These are phyloP conservation scores for Ctenomys sociabilis DNA, from an alignment of 2,113 vertebrate genomes.

Conservation along the genomic window DNA sequence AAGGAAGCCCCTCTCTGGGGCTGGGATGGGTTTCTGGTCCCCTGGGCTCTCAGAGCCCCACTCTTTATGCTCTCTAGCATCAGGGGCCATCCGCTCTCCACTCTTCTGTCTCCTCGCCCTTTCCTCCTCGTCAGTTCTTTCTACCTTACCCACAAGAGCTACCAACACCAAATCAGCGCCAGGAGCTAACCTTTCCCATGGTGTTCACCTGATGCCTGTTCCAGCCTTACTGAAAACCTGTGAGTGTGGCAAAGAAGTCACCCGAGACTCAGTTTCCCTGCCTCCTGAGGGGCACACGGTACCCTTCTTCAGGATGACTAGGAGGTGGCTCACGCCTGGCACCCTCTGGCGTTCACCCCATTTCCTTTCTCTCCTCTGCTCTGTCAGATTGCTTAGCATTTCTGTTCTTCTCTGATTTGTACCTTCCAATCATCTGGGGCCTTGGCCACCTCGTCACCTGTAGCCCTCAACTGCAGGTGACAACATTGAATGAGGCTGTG, in stretches of 20 bases:
- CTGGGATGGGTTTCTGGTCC: neutral
- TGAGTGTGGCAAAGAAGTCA: neutral
- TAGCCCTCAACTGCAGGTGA: accelerated
- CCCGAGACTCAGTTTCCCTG: neutral
- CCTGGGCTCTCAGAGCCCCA: neutral
- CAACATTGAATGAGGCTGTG: neutral
- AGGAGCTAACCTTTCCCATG: neutral
- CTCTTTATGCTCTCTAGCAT: neutral
- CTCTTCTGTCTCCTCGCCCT: neutral
- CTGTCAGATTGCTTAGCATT: neutral
- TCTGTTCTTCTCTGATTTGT: accelerated
- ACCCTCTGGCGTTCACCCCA: accelerated
- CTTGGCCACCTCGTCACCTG: neutral
- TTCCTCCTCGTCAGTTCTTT: neutral
- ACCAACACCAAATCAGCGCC: neutral
- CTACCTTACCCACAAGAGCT: neutral
- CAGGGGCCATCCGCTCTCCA: neutral
- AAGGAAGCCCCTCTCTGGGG: neutral
- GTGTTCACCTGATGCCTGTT: accelerated
- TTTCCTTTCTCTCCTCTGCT: neutral
- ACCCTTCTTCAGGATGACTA: accelerated
- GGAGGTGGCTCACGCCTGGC: accelerated
- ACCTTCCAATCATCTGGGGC: neutral
- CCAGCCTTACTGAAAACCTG: neutral
- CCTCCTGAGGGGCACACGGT: neutral